Conservation (phyloP, 2,113 vertebrate species). For the Alectura lathami region DNA sequence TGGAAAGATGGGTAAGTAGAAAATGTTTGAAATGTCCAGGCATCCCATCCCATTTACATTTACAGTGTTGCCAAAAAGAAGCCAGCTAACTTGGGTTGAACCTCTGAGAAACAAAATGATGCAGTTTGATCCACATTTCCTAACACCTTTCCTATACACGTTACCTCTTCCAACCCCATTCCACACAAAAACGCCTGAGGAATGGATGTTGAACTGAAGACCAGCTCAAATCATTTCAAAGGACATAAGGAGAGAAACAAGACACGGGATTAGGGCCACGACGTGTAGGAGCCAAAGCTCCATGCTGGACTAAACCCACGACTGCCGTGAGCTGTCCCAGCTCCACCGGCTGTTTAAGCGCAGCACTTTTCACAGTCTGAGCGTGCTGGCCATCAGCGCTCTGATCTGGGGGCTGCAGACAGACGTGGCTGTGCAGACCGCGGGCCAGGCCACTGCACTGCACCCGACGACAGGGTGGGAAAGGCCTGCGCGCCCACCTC, state of each 20-base stretch:
- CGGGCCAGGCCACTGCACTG: background rate
- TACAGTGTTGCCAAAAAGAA: background rate
- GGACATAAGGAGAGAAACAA: background rate
- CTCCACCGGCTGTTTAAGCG: background rate
- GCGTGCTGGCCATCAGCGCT: background rate
- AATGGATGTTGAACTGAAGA: background rate
- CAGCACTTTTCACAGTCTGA: fast-evolving
- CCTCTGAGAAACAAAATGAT: background rate
- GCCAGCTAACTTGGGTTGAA: background rate
- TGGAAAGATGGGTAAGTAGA: background rate
- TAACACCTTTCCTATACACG: background rate
- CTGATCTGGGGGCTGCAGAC: background rate
- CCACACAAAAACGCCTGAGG: background rate
- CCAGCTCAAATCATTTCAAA: background rate
- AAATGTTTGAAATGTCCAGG: background rate
- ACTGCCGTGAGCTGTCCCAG: fast-evolving
- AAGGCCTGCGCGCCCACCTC: background rate
- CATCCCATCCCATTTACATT: background rate
- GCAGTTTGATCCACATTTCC: background rate
- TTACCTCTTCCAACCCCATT: background rate
- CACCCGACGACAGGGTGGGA: background rate
- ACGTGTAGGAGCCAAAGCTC: background rate
- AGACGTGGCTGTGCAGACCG: background rate
- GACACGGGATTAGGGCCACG: background rate
- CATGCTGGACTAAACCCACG: background rate